A percentile compares a stretch with the other conserved stretches of the same genome.
Conservation (phyloP, 2,113 vertebrate genomes). For the Gorilla gorilla region DNA sequence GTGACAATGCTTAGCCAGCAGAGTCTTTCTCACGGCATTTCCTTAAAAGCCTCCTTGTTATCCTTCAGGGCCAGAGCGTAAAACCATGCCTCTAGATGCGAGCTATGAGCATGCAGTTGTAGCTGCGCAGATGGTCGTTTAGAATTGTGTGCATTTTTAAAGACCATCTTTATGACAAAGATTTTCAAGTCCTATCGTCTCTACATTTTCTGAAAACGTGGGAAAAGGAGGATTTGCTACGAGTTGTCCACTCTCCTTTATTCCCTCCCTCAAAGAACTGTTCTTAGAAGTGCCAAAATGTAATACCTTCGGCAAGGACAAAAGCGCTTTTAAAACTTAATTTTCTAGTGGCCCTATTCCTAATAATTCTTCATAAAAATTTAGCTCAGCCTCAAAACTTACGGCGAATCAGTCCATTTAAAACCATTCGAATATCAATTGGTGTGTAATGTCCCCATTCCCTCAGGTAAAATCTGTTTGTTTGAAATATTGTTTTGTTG, state of each 20-base stretch:
- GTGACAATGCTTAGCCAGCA: background rate
- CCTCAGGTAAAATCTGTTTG: background rate
- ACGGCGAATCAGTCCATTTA: background rate
- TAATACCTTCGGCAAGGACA: background rate
- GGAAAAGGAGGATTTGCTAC: background rate
- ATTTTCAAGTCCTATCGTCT: background rate
- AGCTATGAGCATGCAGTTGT: background rate
- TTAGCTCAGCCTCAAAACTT: background rate
- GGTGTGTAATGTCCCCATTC: background rate
- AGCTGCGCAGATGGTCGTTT: constrained; percentile 27
- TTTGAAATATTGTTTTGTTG: constrained; percentile 25
- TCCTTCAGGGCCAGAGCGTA: background rate
- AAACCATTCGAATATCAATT: background rate
- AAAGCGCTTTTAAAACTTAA: constrained; percentile 46
- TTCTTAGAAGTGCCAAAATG: background rate
- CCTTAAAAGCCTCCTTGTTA: constrained; percentile 3
- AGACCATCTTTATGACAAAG: background rate
- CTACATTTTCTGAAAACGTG: constrained; percentile 16
- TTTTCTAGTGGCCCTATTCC: background rate
- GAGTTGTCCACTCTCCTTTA: background rate
- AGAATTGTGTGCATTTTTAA: constrained; percentile 32
- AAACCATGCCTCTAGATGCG: background rate
- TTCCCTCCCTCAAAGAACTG: background rate
- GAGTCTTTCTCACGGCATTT: background rate
- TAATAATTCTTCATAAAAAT: constrained; percentile 5